Evolutionary conservation across 23 tunicate genomes (phyloP).

Genomic region (Styela plicata): DNA sequence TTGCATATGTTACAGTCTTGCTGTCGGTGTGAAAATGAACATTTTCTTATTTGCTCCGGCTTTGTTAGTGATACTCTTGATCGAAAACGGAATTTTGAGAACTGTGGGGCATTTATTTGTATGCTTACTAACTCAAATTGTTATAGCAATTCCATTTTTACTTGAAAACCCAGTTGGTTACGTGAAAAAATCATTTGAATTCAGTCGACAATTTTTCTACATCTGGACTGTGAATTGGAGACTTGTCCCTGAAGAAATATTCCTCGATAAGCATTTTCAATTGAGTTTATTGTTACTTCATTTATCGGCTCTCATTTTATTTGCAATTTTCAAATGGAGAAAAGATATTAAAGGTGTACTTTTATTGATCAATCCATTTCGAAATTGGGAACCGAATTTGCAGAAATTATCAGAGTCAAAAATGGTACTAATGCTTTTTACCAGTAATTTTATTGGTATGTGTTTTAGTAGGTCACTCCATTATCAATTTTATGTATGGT

Average conservation of each 20-base stretch:
- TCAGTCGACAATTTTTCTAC: conserved; percentile 74
- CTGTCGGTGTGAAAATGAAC: conserved; percentile 89
- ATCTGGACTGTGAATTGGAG: conserved; percentile 96
- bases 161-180: conserved; percentile 55
- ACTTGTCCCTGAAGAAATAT: conserved; percentile 56
- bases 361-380: conserved; percentile 1
- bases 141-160: conserved; percentile 66
- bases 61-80: conserved; percentile 43
- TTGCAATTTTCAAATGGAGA: conserved; percentile 63
- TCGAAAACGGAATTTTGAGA: conserved; percentile 51
- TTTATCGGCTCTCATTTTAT: conserved; percentile 35
- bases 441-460: conserved; percentile 87
- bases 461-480: conserved; percentile 80
- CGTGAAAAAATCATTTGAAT: conserved; percentile 66
- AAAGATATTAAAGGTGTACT: background rate
- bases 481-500: conserved; percentile 96
- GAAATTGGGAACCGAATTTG: conserved; percentile 1
- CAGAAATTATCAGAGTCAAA: background rate
- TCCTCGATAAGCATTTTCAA: conserved; percentile 60
- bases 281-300: conserved; percentile 37
- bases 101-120: conserved; percentile 45
- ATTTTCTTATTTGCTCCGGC: conserved; percentile 83
- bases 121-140: conserved; percentile 32
- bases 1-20: conserved; percentile 62
- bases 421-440: conserved; percentile 50